Base-by-base conservation (phyloP, 2,797 vertebrate species). In the Pseudopleuronectes americanus region DNA sequence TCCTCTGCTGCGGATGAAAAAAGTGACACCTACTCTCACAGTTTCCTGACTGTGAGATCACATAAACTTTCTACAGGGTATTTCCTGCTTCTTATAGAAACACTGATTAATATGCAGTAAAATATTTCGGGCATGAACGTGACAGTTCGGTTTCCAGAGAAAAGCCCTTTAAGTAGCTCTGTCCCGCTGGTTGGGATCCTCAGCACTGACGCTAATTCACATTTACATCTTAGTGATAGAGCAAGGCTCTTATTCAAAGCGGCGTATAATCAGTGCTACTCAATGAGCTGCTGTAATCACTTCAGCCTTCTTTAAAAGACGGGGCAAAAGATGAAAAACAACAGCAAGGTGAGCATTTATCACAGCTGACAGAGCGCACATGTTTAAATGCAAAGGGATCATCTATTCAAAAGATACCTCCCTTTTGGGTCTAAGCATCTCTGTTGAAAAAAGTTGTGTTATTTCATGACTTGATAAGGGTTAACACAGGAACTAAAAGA, bases 171-270 rank as follows among this genome's bases (percentile, higher is more conserved):
- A 26, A 12, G 57, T 22, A 57, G 57, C 74, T 68, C 49, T 57
- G 64, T 64, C 8, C 64, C 51, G 70, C 63, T 65, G 64, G 41
- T 74, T 66, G 55, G 38, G 48, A 52, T 78, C 67, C 66, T 83
- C 57, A 45, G 43, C 24, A 3, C 53, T 71, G 68, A 79, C 19
- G 23, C 60, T 81, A 75, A 86, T 81, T 81, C 58, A 67, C 73
- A 81, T 84, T 84, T 79, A 83, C 66, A 76, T 80, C 28, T 74
- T 64, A 65, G 62, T 77, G 68, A 78, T 74, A 73, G 68, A 57
- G 33, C 61, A 47, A 70, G 55, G 31, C 79, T 81, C 62, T 85
- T 71, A 83, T 64, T 74, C 64, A 79, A 76, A 80, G 67, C 8
- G 22, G 76, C 52, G 70, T 81, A 71, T 75, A 80, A 81, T 84